These are phyloP conservation scores for Drosophila fulvimacula DNA, from an alignment of 2,888 invertebrate genomes.

Conservation along the genomic window DNA sequence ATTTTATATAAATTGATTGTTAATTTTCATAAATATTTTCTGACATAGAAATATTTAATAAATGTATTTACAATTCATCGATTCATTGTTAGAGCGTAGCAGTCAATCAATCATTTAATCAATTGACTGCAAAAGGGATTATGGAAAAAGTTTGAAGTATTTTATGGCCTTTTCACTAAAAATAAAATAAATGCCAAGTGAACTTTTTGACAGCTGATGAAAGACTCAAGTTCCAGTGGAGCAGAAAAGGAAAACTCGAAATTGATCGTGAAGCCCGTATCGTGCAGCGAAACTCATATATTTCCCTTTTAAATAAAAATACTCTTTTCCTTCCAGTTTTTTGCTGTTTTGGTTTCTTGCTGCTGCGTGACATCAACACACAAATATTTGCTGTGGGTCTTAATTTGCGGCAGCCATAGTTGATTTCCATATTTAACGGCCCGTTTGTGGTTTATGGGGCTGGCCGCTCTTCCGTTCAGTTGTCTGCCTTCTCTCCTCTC, in stretches of 20 bases:
- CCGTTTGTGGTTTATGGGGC: constrained; percentile 51
- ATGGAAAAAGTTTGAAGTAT: constrained; percentile 56
- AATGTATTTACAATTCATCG: too few species aligned
- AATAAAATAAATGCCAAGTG: constrained; percentile 30
- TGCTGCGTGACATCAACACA: not conserved
- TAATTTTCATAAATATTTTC: too few species aligned
- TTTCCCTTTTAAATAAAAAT: not conserved
- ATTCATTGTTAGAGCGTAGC: constrained; percentile 11
- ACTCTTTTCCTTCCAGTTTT: not conserved
- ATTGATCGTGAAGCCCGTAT: constrained; percentile 30
- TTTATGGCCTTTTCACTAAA: constrained; percentile 37
- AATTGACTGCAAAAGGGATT: constrained; percentile 61
- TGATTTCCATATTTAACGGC: constrained; percentile 63
- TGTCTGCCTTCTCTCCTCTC: constrained; percentile 21
- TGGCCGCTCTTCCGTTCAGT: constrained; percentile 4
- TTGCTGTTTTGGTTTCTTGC: not conserved
- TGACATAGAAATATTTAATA: too few species aligned
- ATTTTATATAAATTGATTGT: not conserved
- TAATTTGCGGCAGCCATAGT: constrained; percentile 13
- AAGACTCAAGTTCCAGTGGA: constrained; percentile 14
- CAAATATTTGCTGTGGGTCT: constrained; percentile 5
- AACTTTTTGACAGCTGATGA: constrained; percentile 33
- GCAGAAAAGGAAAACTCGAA: constrained; percentile 7
- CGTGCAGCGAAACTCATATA: not conserved
- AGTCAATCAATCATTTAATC: constrained; percentile 64